Conservation (phyloP, 2,113 vertebrate genomes). For the Epinephelus cyanopodus region DNA sequence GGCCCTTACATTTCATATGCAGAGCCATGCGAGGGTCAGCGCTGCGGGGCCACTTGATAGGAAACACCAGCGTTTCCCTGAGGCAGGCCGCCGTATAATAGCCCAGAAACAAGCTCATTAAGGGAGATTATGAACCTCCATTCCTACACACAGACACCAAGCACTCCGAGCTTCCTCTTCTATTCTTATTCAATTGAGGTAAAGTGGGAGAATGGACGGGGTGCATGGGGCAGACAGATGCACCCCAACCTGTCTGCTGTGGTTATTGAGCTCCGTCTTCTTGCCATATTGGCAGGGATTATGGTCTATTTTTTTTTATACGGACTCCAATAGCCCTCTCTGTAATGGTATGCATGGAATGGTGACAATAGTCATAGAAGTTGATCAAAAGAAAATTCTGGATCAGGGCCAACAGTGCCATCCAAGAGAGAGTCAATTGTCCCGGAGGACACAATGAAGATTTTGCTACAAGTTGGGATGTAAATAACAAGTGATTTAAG, state of each 20-base stretch:
- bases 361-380: constrained; percentile 66
- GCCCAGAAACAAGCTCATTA: constrained; percentile 86
- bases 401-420: constrained; percentile 45
- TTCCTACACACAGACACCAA: constrained; percentile 80
- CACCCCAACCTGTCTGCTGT: constrained; percentile 76
- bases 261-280: constrained; percentile 71
- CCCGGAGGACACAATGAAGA: constrained; percentile 28
- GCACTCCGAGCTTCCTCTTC: constrained; percentile 78
- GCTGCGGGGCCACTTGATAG: constrained; percentile 82
- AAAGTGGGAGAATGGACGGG: constrained; percentile 79
- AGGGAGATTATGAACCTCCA: constrained; percentile 83
- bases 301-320: constrained; percentile 52
- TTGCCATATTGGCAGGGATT: constrained; percentile 76
- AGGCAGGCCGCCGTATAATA: constrained; percentile 79
- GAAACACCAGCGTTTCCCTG: constrained; percentile 79
- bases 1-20: constrained; percentile 85
- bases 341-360: constrained; percentile 75
- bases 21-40: constrained; percentile 82
- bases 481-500: constrained; percentile 37
- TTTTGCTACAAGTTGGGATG: constrained; percentile 59
- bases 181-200: constrained; percentile 78
- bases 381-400: constrained; percentile 70
- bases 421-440: constrained; percentile 51
- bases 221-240: constrained; percentile 79
- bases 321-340: constrained; percentile 53